phyloP scores from a whole-genome alignment of 2,888 invertebrate species.

The Lamellibrachia satsuma region DNA sequence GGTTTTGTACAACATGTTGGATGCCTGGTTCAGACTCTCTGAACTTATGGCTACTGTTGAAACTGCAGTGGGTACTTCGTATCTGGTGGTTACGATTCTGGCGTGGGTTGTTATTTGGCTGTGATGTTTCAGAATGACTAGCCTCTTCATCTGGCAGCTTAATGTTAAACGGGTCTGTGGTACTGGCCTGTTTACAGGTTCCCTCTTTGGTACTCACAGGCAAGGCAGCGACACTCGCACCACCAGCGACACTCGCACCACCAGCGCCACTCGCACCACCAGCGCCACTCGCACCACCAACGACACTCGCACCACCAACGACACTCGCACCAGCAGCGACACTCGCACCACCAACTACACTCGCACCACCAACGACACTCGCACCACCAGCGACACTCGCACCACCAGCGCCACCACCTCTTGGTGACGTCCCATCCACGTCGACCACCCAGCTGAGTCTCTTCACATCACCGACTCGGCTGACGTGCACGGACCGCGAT shows the following conservation, averaged over 20 bases:
- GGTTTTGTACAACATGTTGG: not conserved
- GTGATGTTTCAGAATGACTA: not conserved
- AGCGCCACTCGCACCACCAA: no score
- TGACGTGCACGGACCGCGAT: conserved; percentile 1
- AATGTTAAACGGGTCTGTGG: not conserved
- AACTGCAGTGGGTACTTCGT: not conserved
- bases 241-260: no score
- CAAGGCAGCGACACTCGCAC: not conserved
- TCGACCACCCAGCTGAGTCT: conserved; percentile 4
- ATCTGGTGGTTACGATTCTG: not conserved
- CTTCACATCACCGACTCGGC: not conserved
- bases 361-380: no score
- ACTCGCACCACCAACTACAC: not conserved
- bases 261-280: no score
- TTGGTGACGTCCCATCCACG: not conserved
- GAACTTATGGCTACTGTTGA: not conserved
- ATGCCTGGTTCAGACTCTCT: not conserved
- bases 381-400: not conserved
- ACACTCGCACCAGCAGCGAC: no score
- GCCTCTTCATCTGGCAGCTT: not conserved
- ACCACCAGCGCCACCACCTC: no score
- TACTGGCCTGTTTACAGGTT: not conserved
- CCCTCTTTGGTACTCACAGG: not conserved
- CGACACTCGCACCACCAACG: no score
- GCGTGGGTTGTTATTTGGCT: not conserved